Evolutionary conservation across 2,113 vertebrate genomes (phyloP).

Genomic region (Microtus montanus): DNA sequence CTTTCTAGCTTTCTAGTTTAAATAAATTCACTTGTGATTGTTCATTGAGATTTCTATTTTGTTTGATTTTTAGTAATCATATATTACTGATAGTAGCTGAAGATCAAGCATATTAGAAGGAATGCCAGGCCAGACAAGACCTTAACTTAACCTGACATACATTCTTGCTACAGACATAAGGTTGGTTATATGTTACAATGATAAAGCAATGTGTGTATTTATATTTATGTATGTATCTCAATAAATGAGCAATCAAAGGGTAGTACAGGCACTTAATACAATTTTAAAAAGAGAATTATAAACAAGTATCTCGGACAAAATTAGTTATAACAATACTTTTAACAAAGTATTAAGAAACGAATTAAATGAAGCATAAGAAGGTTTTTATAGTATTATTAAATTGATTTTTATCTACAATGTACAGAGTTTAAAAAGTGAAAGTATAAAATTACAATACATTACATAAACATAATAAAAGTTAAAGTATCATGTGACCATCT

Average conservation of each 20-base stretch:
- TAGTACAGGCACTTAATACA: background rate
- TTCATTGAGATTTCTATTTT: background rate
- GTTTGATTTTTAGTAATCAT: background rate
- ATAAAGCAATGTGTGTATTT: background rate
- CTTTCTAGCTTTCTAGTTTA: constrained; percentile 2
- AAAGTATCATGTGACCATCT: background rate
- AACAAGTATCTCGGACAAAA: background rate
- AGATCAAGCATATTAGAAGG: background rate
- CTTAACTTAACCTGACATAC: background rate
- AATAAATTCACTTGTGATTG: background rate
- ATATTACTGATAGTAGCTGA: background rate
- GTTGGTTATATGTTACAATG: background rate
- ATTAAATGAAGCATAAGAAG: background rate
- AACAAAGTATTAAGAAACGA: background rate
- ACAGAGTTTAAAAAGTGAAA: background rate
- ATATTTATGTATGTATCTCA: background rate
- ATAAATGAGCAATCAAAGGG: background rate
- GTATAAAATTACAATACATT: background rate
- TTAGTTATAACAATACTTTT: background rate
- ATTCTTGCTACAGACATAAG: background rate
- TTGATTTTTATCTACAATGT: background rate
- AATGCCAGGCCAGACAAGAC: background rate
- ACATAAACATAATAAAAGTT: background rate
- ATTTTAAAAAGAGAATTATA: background rate
- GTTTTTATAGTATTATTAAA: background rate